These are phyloP conservation scores for Chymomyza amoena DNA, from an alignment of 2,888 invertebrate species.

Conservation along the genomic window DNA sequence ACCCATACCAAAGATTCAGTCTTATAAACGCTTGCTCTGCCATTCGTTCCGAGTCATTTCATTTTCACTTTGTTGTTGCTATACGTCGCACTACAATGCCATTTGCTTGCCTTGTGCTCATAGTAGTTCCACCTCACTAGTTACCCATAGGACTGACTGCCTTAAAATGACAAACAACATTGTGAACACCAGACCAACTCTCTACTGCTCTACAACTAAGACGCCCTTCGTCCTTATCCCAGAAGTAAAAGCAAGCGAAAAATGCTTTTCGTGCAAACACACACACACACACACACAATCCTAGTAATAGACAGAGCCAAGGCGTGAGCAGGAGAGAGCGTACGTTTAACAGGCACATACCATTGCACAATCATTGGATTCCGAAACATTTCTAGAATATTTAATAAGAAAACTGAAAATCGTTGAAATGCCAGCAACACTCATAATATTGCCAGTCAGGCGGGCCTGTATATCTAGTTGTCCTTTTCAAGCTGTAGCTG, in stretches of 20 bases:
- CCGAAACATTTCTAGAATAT: slow-evolving; percentile 75
- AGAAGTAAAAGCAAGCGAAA: slow-evolving; percentile 51
- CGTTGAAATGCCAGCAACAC: slow-evolving; percentile 74
- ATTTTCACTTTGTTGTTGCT: slow-evolving; percentile 71
- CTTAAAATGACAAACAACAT: slow-evolving; percentile 72
- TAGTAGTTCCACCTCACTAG: slow-evolving; percentile 72
- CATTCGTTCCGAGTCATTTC: slow-evolving; percentile 74
- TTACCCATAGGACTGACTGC: slow-evolving; percentile 59
- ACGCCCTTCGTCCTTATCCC: neutral
- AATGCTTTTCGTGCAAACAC: slow-evolving; percentile 50
- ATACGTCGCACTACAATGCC: slow-evolving; percentile 8
- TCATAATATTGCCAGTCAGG: slow-evolving; percentile 56
- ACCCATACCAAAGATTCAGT: slow-evolving; percentile 28
- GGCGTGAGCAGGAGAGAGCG: neutral
- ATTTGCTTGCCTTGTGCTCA: slow-evolving; percentile 41
- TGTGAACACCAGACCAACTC: slow-evolving; percentile 35
- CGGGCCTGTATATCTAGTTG: slow-evolving; percentile 13
- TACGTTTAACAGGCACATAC: slow-evolving; percentile 44
- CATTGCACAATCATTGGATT: slow-evolving; percentile 75
- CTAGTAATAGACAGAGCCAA: slow-evolving; percentile 3
- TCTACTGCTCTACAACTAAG: neutral
- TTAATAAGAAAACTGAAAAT: slow-evolving; percentile 75
- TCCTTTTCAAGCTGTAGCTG: slow-evolving; percentile 17
- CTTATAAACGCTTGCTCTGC: slow-evolving; percentile 69
- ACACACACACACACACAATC: slow-evolving; percentile 13